Evolutionary conservation across 37 sponge, comb jelly and placozoan genomes (phyloP).

Genomic region (Petrosia ficiformis): DNA sequence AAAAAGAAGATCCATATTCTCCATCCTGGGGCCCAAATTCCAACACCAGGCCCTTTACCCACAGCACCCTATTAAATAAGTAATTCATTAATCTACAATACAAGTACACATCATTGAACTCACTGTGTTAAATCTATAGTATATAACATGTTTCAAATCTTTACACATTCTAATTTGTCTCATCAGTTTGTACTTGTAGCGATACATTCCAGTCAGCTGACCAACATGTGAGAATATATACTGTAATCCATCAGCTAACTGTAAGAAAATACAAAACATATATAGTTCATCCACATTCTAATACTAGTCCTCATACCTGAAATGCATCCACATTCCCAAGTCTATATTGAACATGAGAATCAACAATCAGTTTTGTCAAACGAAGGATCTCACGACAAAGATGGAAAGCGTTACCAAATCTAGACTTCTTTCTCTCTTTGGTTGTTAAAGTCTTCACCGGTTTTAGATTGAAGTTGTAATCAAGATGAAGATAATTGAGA

Average conservation of each 20-base stretch:
- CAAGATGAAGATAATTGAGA: constrained; percentile 99
- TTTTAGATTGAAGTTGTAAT: constrained; percentile 99
- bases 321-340: constrained; percentile 98
- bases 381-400: constrained; percentile 98
- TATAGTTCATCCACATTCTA: too few relatives aligned
- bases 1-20: constrained; percentile 97
- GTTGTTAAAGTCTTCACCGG: constrained; percentile 99
- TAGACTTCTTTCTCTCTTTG: constrained; percentile 96
- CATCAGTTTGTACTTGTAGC: constrained; percentile 99
- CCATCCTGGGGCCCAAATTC: constrained; percentile 99
- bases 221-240: constrained; percentile 98
- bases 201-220: constrained; percentile 99
- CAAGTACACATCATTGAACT: constrained; percentile 14
- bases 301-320: too few relatives aligned
- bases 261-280: background rate
- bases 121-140: constrained; percentile 99
- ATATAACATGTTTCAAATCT: constrained; percentile 99
- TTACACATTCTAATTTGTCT: constrained; percentile 99
- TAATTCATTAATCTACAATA: background rate
- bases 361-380: constrained; percentile 96
- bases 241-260: constrained; percentile 98
- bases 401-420: constrained; percentile 99
- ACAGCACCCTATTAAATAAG: constrained; percentile 85
- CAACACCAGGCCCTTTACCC: constrained; percentile 99
- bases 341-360: constrained; percentile 97